These are phyloP conservation scores for Parochlus steinenii DNA, from an alignment of 2,888 invertebrate species.

Conservation along the genomic window DNA sequence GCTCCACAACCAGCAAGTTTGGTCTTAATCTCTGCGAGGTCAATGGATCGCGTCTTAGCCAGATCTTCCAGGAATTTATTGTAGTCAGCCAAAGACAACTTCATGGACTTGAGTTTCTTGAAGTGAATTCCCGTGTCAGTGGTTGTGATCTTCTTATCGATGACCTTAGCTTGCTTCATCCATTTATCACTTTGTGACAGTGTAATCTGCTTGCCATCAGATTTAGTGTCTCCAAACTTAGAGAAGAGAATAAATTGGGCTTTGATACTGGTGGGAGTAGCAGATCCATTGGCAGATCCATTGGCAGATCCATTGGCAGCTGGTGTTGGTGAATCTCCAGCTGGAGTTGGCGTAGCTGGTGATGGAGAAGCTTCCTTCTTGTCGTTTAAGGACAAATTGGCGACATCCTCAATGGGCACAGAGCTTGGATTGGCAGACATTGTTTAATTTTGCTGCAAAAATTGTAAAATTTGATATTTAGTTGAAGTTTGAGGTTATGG, in stretches of 20 bases:
- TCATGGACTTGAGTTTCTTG: constrained; percentile 71
- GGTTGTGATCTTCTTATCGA: constrained; percentile 72
- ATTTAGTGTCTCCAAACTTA: constrained; percentile 74
- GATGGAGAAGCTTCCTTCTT: constrained; percentile 16
- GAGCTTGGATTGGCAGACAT: too few relatives aligned
- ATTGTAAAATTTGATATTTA: too few relatives aligned
- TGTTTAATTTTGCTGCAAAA: too few relatives aligned
- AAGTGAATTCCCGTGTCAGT: constrained; percentile 83
- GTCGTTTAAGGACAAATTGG: constrained; percentile 1
- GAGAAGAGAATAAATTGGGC: constrained; percentile 65
- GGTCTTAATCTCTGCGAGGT: constrained; percentile 57
- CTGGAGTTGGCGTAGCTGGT: constrained; percentile 21
- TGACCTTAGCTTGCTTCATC: constrained; percentile 79
- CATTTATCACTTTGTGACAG: constrained; percentile 86
- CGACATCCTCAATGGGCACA: constrained; percentile 13
- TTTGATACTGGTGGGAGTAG: constrained; percentile 23
- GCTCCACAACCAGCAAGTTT: constrained; percentile 67
- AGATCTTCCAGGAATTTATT: constrained; percentile 73
- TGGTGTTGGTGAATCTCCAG: constrained; percentile 3
- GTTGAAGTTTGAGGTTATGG: too few relatives aligned
- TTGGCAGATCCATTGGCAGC: constrained; percentile 6
- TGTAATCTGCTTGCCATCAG: constrained; percentile 70
- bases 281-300: constrained; percentile 19
- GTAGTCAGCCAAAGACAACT: constrained; percentile 60
- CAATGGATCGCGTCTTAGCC: constrained; percentile 68